These are phyloP conservation scores for Cantharis rufa DNA, from an alignment of 2,888 invertebrate species.

Conservation along the genomic window DNA sequence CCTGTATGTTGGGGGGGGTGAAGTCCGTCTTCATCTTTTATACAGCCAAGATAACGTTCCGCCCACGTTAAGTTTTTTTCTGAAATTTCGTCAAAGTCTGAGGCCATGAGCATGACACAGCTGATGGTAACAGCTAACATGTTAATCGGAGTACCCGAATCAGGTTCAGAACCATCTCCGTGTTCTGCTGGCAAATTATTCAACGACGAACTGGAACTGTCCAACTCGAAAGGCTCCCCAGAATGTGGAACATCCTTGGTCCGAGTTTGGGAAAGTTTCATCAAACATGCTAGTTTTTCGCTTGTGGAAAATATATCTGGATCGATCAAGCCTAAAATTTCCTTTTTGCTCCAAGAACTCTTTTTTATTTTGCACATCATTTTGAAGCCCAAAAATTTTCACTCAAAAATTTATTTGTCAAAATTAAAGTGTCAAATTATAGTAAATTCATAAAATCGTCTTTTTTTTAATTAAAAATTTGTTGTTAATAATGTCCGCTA, in stretches of 20 bases:
- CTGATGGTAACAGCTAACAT: conserved; percentile 38
- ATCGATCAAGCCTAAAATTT: neutral
- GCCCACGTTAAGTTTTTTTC: conserved; percentile 32
- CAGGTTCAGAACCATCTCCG: neutral
- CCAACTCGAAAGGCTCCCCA: neutral
- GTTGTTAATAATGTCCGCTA: neutral
- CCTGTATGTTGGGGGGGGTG: conserved; percentile 39
- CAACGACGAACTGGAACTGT: neutral
- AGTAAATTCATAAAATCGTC: neutral
- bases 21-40: conserved; percentile 35
- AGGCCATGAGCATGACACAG: conserved; percentile 40
- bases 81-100: conserved; percentile 29
- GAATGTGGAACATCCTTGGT: neutral
- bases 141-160: conserved; percentile 15
- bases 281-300: neutral
- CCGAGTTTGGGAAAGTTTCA: neutral
- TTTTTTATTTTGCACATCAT: neutral
- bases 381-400: neutral
- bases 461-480: neutral
- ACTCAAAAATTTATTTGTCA: neutral
- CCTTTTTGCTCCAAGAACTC: neutral
- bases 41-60: conserved; percentile 34
- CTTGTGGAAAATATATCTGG: neutral
- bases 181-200: neutral
- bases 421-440: neutral